A percentile compares a stretch with the other conserved stretches of the same genome.
These are phyloP conservation scores for Serilophus lunatus DNA, from an alignment of 2,113 vertebrate species.

Conservation along the genomic window DNA sequence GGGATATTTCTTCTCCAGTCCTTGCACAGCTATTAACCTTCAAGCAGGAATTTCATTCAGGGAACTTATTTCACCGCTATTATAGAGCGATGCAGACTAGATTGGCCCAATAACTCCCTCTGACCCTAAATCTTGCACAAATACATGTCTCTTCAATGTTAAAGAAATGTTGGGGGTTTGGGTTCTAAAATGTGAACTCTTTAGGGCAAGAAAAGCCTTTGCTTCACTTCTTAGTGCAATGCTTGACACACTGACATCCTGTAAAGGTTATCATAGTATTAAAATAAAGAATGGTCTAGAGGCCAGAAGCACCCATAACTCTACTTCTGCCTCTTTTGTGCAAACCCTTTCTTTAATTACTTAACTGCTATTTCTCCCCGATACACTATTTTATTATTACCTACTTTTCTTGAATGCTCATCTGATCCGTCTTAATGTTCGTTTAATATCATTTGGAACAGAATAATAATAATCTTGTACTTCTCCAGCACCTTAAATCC, in stretches of 20 bases:
- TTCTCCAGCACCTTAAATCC: slow-evolving; percentile 26
- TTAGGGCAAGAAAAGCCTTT: not conserved
- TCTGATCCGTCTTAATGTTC: slow-evolving; percentile 5
- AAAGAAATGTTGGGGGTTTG: not conserved
- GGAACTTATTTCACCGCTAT: not conserved
- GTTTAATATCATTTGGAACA: slow-evolving; percentile 13
- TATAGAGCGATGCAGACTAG: not conserved
- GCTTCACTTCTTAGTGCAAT: not conserved
- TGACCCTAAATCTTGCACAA: not conserved
- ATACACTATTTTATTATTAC: slow-evolving; percentile 41
- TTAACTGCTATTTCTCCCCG: slow-evolving; percentile 8
- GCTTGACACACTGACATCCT: not conserved
- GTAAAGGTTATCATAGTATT: slow-evolving; percentile 1
- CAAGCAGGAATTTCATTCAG: not conserved
- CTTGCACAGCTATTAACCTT: slow-evolving; percentile 4
- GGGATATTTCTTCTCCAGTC: not conserved
- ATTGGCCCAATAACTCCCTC: not conserved
- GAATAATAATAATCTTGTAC: slow-evolving; percentile 29
- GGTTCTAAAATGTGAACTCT: not conserved
- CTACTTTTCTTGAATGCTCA: slow-evolving; percentile 22
- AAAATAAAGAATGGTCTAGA: slow-evolving; percentile 29
- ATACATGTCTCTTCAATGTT: not conserved
- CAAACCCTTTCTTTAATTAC: slow-evolving; percentile 7
- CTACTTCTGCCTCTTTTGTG: not conserved
- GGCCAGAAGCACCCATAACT: not conserved